Evolutionary conservation across 1,140 invertebrate genomes (phyloP).

Genomic region (Dolichoris vasculosae): DNA sequence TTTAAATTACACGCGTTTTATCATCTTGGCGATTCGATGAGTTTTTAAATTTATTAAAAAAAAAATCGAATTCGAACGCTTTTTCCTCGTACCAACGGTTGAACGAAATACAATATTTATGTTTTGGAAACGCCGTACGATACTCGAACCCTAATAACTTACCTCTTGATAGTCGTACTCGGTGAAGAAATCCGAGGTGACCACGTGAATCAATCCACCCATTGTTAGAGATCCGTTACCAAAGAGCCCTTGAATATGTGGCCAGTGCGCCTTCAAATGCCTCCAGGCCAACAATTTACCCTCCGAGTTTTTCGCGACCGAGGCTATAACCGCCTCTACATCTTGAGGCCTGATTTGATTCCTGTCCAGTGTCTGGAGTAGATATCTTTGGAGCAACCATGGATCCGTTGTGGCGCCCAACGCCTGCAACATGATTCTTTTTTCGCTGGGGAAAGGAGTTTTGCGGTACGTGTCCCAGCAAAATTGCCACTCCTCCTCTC

Average conservation of each 20-base stretch:
- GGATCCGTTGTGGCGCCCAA: conserved; percentile 82
- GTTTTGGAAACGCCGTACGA: background rate
- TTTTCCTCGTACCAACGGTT: no score
- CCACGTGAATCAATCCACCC: conserved; percentile 81
- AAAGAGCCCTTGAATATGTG: conserved; percentile 78
- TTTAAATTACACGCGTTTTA: no score
- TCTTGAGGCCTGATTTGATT: conserved; percentile 82
- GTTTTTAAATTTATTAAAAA: no score
- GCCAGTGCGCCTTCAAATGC: conserved; percentile 85
- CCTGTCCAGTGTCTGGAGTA: conserved; percentile 79
- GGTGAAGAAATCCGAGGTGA: conserved; percentile 82
- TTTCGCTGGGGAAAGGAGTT: conserved; percentile 81
- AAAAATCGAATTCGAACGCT: no score
- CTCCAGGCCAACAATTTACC: conserved; percentile 85
- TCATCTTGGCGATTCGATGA: no score
- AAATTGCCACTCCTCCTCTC: conserved; percentile 83
- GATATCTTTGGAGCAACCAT: conserved; percentile 83
- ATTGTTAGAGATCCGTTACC: conserved; percentile 82
- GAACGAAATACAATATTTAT: background rate
- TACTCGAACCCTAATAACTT: conserved; percentile 53
- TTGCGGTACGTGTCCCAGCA: conserved; percentile 83
- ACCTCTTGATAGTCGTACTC: conserved; percentile 85
- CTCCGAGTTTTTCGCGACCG: conserved; percentile 82
- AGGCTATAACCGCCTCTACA: conserved; percentile 80
- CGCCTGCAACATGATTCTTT: conserved; percentile 80